These are phyloP conservation scores for Dioctria linearis DNA, from an alignment of 2,888 invertebrate genomes.

Conservation along the genomic window DNA sequence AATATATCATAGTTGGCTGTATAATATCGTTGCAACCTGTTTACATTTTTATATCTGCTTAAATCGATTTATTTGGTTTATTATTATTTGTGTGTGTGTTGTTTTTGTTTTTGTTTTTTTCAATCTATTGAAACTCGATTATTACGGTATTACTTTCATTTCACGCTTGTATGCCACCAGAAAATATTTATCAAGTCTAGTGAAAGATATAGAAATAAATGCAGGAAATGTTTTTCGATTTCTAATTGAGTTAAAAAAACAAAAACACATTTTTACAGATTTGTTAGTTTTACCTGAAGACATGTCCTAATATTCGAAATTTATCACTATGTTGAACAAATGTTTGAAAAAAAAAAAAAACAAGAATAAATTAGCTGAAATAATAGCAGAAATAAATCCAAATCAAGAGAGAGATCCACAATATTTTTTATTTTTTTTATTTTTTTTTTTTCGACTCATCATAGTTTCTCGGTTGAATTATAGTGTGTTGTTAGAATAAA, in stretches of 20 bases:
- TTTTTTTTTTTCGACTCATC: conserved; percentile 4
- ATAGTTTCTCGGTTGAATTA: conserved; percentile 7
- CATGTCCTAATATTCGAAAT: not conserved
- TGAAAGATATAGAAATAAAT: conserved; percentile 11
- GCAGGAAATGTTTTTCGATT: conserved; percentile 21
- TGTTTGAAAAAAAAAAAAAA: conserved; percentile 11
- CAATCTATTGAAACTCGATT: conserved; percentile 20
- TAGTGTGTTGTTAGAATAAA: conserved; percentile 41
- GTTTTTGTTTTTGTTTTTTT: too few relatives aligned
- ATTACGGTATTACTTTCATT: conserved; percentile 30
- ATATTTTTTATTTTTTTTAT: too few relatives aligned
- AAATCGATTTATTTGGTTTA: conserved; percentile 31
- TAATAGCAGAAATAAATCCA: conserved; percentile 32
- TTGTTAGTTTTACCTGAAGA: conserved; percentile 32
- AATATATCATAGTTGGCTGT: conserved; percentile 32
- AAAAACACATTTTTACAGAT: not conserved
- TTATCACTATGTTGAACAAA: not conserved
- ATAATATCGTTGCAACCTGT: conserved; percentile 47
- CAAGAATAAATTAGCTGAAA: conserved; percentile 30
- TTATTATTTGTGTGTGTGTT: too few relatives aligned
- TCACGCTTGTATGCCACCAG: conserved; percentile 20
- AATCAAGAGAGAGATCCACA: not conserved
- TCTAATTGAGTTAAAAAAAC: not conserved
- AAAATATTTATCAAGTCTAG: conserved; percentile 14
- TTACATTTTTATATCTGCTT: conserved; percentile 37